Evolutionary conservation across 2,797 vertebrate species (phyloP), one percentile per base, ranked within the genome.

Genomic region (Pipistrellus pygmaeus): DNA sequence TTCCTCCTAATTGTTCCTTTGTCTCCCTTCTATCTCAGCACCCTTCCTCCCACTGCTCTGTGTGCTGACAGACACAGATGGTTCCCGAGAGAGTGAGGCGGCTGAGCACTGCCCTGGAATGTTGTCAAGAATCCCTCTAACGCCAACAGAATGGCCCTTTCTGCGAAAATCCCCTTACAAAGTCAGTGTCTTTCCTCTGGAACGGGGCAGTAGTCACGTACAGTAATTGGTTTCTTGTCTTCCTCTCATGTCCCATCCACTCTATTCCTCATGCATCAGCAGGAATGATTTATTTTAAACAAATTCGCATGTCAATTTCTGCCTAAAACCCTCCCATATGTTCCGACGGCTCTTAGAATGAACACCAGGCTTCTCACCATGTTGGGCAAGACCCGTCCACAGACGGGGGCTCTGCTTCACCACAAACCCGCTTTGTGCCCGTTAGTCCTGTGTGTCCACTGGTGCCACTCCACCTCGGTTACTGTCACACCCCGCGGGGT

Each of bases 401-500:
- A 3, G 35, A 18, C 0, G 2, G 0, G 8, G 46, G 41, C 12
- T 27, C 8, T 4, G 84, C 13, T 8, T 12, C 0, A 5, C 23
- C 25, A 2, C 2, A 3, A 2, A 15, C 76, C 35, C 6, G 0
- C n/a, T 44, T 0, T 3, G 38, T 27, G 35, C 4, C 0, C 69
- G 10, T 5, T 1, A 0, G 11, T 8, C 18, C 17, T 20, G 12
- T 8, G 5, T 48, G 72, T 8, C 72, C 25, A 3, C 27, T 27
- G 3, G 44, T 0, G 41, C n/a, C 15, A 1, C 14, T n/a, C 4
- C 3, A 8, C 30, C 35, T 8, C 66, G 1, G 14, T 51, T 14
- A 11, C 1, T 0, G 0, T 6, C 7, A 13, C 27, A 1, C 3
- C 27, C 27, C 2, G 0, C 0, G 0, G 35, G 60, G 62, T n/a